phyloP scores from a whole-genome alignment of 2,797 vertebrate species.

The Anabacerthia variegaticeps region DNA sequence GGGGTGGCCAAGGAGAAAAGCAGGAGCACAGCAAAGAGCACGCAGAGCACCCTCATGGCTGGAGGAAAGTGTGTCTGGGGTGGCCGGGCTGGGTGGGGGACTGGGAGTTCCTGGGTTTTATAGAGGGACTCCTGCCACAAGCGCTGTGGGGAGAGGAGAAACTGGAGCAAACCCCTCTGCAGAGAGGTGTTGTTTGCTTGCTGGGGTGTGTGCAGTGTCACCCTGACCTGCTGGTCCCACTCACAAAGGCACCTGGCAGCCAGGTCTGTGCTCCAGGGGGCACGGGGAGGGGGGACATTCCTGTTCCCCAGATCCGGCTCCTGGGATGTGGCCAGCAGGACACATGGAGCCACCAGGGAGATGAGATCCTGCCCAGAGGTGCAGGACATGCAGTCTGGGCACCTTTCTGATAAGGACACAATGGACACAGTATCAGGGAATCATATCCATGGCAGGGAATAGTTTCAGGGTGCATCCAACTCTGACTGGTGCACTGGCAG shows the following conservation, averaged over 20 bases:
- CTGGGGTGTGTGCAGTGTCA: background rate
- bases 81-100: background rate
- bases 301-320: background rate
- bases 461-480: background rate
- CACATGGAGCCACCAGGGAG: fast-evolving
- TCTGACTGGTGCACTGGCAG: fast-evolving
- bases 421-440: fast-evolving
- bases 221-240: background rate
- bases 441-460: background rate
- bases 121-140: background rate
- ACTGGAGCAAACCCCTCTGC: background rate
- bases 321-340: fast-evolving
- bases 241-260: slow-evolving; percentile 1
- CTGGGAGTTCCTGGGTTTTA: background rate
- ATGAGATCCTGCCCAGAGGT: background rate
- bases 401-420: background rate
- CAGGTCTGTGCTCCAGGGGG: background rate
- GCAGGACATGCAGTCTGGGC: background rate
- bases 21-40: slow-evolving; percentile 12
- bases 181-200: background rate
- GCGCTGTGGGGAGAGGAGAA: fast-evolving
- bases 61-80: background rate
- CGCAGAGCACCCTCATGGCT: slow-evolving; percentile 24
- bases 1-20: slow-evolving; percentile 24
- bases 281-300: fast-evolving